These are phyloP conservation scores for Caenorhabditis briggsae DNA, from an alignment of 1,140 invertebrate genomes.

Conservation along the genomic window DNA sequence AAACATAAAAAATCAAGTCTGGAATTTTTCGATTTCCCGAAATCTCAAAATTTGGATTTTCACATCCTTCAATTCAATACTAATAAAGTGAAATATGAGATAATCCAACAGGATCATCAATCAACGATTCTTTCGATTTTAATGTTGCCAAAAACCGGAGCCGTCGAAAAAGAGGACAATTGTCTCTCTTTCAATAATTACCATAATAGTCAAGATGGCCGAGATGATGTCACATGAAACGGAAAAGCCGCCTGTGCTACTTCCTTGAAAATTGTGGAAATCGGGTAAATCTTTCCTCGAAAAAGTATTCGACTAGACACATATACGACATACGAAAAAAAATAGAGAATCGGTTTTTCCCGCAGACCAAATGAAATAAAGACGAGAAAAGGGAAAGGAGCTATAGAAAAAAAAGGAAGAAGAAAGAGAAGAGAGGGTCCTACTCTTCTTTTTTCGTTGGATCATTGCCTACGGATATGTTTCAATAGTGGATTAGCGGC, in stretches of 20 bases:
- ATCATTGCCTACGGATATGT: conserved; percentile 55
- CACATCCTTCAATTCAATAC: too few relatives aligned
- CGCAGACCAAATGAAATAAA: conserved; percentile 51
- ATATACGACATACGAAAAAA: conserved; percentile 51
- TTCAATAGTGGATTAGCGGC: conserved; percentile 52
- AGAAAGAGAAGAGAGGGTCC: conserved; percentile 41
- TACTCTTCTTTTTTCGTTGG: conserved; percentile 32
- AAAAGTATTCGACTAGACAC: conserved; percentile 48
- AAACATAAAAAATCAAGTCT: too few relatives aligned
- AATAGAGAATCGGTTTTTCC: conserved; percentile 5
- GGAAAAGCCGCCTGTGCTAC: neutral
- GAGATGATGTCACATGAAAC: conserved; percentile 19
- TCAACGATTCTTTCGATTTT: neutral
- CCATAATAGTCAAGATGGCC: conserved; percentile 22
- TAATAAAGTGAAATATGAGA: too few relatives aligned
- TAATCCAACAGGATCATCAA: neutral
- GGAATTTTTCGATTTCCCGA: too few relatives aligned
- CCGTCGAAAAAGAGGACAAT: neutral
- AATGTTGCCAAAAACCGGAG: neutral
- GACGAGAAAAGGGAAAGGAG: conserved; percentile 47
- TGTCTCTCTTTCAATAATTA: conserved; percentile 23
- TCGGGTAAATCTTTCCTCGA: conserved; percentile 16
- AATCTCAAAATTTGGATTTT: too few relatives aligned
- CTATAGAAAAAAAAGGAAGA: neutral
- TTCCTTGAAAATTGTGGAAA: neutral